Conservation (phyloP, 2,113 vertebrate genomes). For the Stegostoma tigrinum region DNA sequence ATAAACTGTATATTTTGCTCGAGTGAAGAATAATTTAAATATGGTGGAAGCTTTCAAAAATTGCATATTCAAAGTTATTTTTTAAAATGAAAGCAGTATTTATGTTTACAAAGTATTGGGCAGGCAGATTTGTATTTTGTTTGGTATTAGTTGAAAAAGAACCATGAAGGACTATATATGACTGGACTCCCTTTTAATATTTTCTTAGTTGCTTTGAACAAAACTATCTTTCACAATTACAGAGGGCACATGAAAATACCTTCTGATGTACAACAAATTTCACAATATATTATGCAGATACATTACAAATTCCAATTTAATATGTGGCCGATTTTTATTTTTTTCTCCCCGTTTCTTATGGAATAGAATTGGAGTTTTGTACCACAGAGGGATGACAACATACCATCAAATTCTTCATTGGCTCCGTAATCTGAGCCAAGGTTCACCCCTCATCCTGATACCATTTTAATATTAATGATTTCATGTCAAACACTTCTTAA, state of each 20-base stretch:
- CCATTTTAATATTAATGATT: not conserved
- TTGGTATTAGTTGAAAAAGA: not conserved
- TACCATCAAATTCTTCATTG: not conserved
- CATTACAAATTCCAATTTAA: not conserved
- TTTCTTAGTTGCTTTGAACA: not conserved
- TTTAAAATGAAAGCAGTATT: not conserved
- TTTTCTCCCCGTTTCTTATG: not conserved
- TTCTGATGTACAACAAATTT: not conserved
- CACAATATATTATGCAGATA: not conserved
- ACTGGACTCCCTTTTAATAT: not conserved
- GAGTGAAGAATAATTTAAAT: not conserved
- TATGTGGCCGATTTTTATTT: not conserved
- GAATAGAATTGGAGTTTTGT: not conserved
- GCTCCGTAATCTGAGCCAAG: not conserved
- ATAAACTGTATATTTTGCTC: not conserved
- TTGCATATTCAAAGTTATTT: not conserved
- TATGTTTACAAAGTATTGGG: not conserved
- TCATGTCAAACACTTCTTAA: not conserved
- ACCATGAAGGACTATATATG: not conserved
- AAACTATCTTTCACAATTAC: not conserved
- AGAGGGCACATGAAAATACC: not conserved
- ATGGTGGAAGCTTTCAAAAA: not conserved
- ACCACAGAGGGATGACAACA: not conserved
- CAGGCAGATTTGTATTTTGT: not conserved
- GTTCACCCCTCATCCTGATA: not conserved